A percentile compares a stretch with the other conserved stretches of the same genome.
Evolutionary conservation across 2,797 vertebrate genomes (phyloP).

Genomic region (Tolypeutes matacus): DNA sequence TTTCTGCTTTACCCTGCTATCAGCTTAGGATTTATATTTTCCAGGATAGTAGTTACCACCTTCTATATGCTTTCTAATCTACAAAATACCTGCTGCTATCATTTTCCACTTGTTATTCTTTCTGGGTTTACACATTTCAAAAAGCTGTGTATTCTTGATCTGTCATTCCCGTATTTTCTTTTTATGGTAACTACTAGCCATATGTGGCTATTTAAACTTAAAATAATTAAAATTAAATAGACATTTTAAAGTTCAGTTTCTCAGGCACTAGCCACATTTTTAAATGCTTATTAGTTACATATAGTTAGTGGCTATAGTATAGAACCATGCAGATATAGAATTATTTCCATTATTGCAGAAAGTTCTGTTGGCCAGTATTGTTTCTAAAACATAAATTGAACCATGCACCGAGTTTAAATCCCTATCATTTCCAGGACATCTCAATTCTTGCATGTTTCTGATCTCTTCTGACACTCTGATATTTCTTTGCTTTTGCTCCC

Average conservation of each 20-base stretch:
- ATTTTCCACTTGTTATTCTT: neutral
- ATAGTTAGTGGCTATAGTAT: neutral
- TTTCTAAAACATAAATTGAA: neutral
- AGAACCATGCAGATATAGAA: neutral
- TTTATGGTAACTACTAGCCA: neutral
- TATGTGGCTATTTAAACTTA: neutral
- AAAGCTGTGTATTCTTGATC: neutral
- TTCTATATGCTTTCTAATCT: neutral
- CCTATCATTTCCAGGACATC: neutral
- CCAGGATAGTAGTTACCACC: neutral
- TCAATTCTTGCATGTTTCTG: neutral
- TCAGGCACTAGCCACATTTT: neutral
- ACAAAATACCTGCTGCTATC: neutral
- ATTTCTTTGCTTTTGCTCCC: neutral
- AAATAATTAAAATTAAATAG: conserved; percentile 26
- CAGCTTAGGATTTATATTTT: neutral
- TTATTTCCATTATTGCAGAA: neutral
- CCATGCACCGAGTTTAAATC: neutral
- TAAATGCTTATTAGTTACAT: neutral
- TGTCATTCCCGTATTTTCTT: neutral
- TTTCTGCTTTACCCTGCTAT: neutral
- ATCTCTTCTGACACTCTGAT: neutral
- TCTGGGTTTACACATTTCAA: neutral
- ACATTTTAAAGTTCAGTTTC: conserved; percentile 3
- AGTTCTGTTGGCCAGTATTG: neutral